Evolutionary conservation across 2,797 vertebrate species (phyloP), one percentile per base, ranked within the genome.

Genomic region (Synanceia verrucosa): DNA sequence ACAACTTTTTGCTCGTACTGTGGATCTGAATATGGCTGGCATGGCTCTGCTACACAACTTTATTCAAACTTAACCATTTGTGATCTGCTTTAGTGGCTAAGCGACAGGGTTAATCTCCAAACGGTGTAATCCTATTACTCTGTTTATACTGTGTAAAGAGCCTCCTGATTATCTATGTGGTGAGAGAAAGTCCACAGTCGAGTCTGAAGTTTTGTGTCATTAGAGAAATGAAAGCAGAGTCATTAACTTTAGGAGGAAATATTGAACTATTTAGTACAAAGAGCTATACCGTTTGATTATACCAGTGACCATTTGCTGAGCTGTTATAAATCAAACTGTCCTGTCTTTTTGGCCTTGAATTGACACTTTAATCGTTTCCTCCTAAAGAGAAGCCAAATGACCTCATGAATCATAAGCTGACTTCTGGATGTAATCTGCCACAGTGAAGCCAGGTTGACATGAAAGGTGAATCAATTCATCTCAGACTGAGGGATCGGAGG

Each of bases 391-490:
- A 81, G 21, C 57, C 12, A 41, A 70, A 65, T 28, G 28, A 64
- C 34, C 71, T 63, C 34, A 62, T 85, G 73, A 86, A 89, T 89
- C 82, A 89, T 70, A 76, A 62, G 9, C 34, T 70, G 67, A 68
- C 43, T 80, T 44, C 31, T 16, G 48, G 65, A 51, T 73, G 63
- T 76, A 65, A 81, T 89, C 78, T 64, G 56, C 88, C 83, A 79
- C 46, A 18, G 57, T 60, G 69, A 81, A 72, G 34, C 47, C 62
- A 58, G 56, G 31, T 29, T 31, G 83, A 70, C 75, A 33, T 63
- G 70, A 84, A 86, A 89, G 85, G 81, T 89, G 71, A 88, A 70
- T 84, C 46, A 37, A 81, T 84, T 81, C 13, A 75, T 81, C 67
- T 82, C 19, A 55, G 46, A 28, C 29, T 47, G 39, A 75, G 29